These are phyloP conservation scores for Drosophila punjabiensis DNA, from an alignment of 1,140 invertebrate species.

Conservation along the genomic window DNA sequence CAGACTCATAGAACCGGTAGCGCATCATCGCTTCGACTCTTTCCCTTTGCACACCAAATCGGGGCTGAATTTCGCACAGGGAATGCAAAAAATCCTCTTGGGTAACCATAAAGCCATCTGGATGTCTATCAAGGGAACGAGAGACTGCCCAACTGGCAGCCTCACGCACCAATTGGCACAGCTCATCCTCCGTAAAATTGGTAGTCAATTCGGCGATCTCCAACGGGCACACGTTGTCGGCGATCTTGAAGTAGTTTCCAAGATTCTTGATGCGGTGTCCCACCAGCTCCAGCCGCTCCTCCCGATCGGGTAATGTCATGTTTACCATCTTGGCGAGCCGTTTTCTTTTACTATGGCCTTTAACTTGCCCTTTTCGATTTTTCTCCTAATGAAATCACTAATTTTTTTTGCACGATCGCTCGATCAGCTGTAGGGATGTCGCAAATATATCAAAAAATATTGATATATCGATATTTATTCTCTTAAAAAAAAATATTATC, in stretches of 20 bases:
- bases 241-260: constrained; percentile 93
- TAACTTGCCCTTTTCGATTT: background rate
- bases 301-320: background rate
- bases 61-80: constrained; percentile 97
- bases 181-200: constrained; percentile 99
- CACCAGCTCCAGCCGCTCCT: constrained; percentile 8
- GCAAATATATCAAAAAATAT: too few species aligned
- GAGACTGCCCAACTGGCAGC: constrained; percentile 93
- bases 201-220: constrained; percentile 96
- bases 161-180: constrained; percentile 98
- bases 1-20: constrained; percentile 89
- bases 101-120: constrained; percentile 89
- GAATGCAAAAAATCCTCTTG: constrained; percentile 97
- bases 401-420: background rate
- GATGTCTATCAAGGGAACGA: constrained; percentile 91
- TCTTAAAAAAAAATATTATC: too few species aligned
- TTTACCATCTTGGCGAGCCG: background rate
- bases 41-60: constrained; percentile 96
- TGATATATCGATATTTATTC: too few species aligned
- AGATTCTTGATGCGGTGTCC: background rate
- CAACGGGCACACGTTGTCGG: constrained; percentile 93
- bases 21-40: constrained; percentile 93
- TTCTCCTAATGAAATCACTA: background rate
- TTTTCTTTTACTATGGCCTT: background rate
- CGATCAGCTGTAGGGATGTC: constrained; percentile 2